Evolutionary conservation across 2,113 vertebrate species (phyloP).

Genomic region (Uria aalge): DNA sequence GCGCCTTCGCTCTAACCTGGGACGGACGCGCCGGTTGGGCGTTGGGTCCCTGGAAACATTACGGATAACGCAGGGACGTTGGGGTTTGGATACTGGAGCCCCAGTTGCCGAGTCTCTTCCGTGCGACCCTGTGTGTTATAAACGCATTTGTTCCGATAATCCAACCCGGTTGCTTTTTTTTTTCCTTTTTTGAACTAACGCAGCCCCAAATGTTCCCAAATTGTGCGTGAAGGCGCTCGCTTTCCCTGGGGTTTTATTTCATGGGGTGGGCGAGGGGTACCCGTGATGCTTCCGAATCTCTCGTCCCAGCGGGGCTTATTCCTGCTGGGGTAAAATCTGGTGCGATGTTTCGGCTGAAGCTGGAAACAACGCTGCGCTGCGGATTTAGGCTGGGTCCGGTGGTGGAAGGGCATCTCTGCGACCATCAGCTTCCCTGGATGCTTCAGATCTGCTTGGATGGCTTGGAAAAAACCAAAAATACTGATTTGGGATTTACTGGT

Average conservation of each 20-base stretch:
- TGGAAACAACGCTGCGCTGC: background rate
- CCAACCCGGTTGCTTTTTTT: background rate
- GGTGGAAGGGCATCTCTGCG: background rate
- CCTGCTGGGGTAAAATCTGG: background rate
- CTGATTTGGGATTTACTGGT: background rate
- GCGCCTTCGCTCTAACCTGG: too few species aligned
- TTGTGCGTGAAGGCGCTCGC: background rate
- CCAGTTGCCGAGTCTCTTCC: background rate
- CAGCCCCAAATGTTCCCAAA: background rate
- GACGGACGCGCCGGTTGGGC: rapidly evolving
- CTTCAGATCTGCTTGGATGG: background rate
- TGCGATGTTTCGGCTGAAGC: background rate
- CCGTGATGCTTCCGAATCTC: rapidly evolving
- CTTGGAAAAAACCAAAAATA: background rate
- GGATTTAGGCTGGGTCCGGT: background rate
- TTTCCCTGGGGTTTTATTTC: background rate
- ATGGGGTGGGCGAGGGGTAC: too few species aligned
- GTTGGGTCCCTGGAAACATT: background rate
- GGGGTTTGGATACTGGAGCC: background rate
- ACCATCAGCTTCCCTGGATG: background rate
- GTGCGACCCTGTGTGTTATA: background rate
- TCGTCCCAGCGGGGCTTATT: background rate
- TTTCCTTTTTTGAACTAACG: too few species aligned
- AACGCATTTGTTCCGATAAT: rapidly evolving
- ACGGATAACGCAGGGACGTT: background rate